Evolutionary conservation across 2,888 invertebrate species (phyloP).

Genomic region (Siphlonurus alternatus): DNA sequence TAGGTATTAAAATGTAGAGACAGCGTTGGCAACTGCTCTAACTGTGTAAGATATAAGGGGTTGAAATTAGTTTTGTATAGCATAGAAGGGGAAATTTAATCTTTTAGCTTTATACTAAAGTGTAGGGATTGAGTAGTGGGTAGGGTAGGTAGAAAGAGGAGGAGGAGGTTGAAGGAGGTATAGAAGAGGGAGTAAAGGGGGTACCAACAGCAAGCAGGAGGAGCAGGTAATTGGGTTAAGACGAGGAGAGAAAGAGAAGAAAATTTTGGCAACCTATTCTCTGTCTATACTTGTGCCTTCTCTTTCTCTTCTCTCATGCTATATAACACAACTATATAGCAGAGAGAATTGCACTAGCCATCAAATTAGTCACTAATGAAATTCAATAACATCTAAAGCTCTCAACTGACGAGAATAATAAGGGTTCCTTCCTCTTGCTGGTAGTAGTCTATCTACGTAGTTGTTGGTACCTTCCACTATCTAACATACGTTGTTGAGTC

Average conservation of each 20-base stretch:
- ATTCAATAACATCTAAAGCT: slow-evolving; percentile 15
- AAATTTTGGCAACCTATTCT: not conserved
- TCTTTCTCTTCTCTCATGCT: not conserved
- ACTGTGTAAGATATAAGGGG: not conserved
- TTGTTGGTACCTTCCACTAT: too few species aligned
- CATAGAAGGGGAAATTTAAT: slow-evolving; percentile 1
- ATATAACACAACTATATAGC: slow-evolving; percentile 11
- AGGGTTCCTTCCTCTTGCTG: too few species aligned
- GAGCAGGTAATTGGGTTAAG: not conserved
- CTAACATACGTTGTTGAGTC: too few species aligned
- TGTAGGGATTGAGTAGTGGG: slow-evolving; percentile 1
- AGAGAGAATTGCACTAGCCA: slow-evolving; percentile 12
- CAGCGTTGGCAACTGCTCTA: not conserved
- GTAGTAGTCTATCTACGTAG: too few species aligned
- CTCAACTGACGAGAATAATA: not conserved
- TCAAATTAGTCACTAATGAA: slow-evolving; percentile 17
- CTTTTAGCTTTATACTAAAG: not conserved
- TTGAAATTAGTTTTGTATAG: slow-evolving; percentile 4
- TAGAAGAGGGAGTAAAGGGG: too few species aligned
- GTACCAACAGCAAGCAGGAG: not conserved
- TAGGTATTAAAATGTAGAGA: not conserved
- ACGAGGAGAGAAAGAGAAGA: not conserved
- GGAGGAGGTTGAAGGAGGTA: not conserved
- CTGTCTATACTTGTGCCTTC: not conserved
- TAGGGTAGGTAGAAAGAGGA: not conserved